Base-by-base conservation (phyloP, 2,797 vertebrate genomes). In the Octomys mimax region DNA sequence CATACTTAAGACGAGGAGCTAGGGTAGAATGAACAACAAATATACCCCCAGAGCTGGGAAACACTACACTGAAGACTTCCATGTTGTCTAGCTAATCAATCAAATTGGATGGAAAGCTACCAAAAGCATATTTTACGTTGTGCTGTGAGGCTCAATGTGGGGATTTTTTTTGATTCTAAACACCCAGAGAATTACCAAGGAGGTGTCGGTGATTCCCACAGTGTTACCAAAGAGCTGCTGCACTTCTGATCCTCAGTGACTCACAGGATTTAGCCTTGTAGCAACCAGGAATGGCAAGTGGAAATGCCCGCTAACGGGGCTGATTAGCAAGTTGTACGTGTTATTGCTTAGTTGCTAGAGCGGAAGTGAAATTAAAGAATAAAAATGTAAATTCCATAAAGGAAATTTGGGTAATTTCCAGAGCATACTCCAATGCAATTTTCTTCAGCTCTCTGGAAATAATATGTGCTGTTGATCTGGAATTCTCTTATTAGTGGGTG, bases 171-270 rank as follows among this genome's bases (percentile, higher is more conserved):
- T 1, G 77, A 13, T 22, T 61, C 52, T 64, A 36, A 95, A 54
- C 68, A 87, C 54, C 19, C 26, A 62, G 49, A 54, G 49, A 66
- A 94, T 75, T 0, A 64, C 2, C 36, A 92, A 28, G n/a, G 92
- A 91, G 85, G 86, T 54, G 52, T 68, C 73, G 59, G 36, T 91
- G 96, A 68, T 79, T 36, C 89, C 73, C 75, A 49, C 4, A 5
- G 24, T 59, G 10, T 21, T 87, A 49, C 26, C 90, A 95, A 78
- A 46, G 88, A 70, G 16, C 39, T 1, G 4, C 24, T 70, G 66
- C 36, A n/a, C 52, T 92, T 95, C 96, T 84, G 86, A 91, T 95
- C 94, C 96, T 96, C 75, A 73, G 33, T 87, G 75, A 90, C 22
- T 94, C 86, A 82, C 18, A 85, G 81, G 78, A 86, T 91, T 94